Conservation (phyloP, 2,113 vertebrate genomes). For the Pao palembangensis region DNA sequence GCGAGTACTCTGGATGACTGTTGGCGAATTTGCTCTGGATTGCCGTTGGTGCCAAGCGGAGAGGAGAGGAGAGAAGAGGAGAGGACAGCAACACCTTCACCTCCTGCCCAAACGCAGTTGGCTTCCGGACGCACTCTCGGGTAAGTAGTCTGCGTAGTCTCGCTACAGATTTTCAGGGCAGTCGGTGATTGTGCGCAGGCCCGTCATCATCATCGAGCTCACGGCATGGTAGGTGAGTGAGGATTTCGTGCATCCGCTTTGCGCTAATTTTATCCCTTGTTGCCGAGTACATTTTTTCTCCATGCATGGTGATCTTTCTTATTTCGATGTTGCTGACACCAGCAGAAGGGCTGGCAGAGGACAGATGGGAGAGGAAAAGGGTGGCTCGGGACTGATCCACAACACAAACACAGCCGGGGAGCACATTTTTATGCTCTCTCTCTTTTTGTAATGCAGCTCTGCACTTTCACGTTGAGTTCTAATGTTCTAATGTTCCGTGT, state of each 20-base stretch:
- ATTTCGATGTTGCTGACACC: slow-evolving; percentile 66
- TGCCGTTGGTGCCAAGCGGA: slow-evolving; percentile 4
- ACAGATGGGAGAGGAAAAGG: slow-evolving; percentile 41
- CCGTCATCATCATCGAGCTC: slow-evolving; percentile 54
- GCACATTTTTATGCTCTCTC: slow-evolving; percentile 31
- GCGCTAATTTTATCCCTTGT: slow-evolving; percentile 71
- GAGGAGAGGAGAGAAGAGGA: slow-evolving; percentile 27
- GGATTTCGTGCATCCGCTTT: slow-evolving; percentile 53
- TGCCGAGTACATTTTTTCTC: slow-evolving; percentile 46
- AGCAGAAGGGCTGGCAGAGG: slow-evolving; percentile 62
- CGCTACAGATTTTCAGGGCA: slow-evolving; percentile 61
- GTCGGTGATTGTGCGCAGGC: slow-evolving; percentile 59
- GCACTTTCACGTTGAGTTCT: slow-evolving; percentile 51
- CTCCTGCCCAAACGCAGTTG: slow-evolving; percentile 65
- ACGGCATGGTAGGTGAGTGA: slow-evolving; percentile 23
- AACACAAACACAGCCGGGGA: slow-evolving; percentile 32
- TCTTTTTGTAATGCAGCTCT: slow-evolving; percentile 5
- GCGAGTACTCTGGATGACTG: slow-evolving; percentile 40
- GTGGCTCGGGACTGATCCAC: slow-evolving; percentile 42
- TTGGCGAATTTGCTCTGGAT: neutral
- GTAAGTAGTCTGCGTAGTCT: slow-evolving; percentile 73
- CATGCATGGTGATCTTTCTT: slow-evolving; percentile 55
- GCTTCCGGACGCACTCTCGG: slow-evolving; percentile 67
- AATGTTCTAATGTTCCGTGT: neutral
- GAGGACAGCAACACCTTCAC: slow-evolving; percentile 60